Percentiles rank a stretch among this genome's conserved stretches.
Evolutionary conservation across 2,113 vertebrate genomes (phyloP).

Genomic region (Halcyon senegalensis): DNA sequence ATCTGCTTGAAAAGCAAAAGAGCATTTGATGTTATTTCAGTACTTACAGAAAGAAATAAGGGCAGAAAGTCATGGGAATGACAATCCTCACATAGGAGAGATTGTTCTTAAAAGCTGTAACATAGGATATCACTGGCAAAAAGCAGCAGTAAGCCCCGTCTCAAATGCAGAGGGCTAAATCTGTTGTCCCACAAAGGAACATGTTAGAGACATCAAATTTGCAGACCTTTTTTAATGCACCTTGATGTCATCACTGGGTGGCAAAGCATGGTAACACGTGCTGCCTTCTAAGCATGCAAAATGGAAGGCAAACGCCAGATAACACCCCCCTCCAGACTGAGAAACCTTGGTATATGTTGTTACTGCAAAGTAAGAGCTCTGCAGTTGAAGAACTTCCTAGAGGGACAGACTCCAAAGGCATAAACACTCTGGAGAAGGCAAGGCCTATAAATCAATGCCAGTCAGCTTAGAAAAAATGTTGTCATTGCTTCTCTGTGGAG

Average conservation of each 20-base stretch:
- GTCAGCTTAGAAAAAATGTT: constrained; percentile 28
- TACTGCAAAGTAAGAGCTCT: not conserved
- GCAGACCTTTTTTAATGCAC: not conserved
- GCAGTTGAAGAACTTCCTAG: not conserved
- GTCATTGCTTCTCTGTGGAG: constrained; percentile 19
- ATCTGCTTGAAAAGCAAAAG: constrained; percentile 1
- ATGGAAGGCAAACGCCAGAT: not conserved
- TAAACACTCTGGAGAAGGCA: not conserved
- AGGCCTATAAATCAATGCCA: constrained; percentile 5
- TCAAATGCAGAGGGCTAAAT: not conserved
- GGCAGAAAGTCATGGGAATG: not conserved
- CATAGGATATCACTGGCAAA: not conserved
- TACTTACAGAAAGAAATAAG: not conserved
- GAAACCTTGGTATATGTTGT: not conserved
- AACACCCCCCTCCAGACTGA: not conserved
- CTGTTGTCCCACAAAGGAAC: not conserved
- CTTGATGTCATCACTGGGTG: not conserved
- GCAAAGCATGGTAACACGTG: not conserved
- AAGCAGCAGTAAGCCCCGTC: not conserved
- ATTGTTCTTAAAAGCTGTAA: not conserved
- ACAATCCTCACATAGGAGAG: not conserved
- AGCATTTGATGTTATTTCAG: not conserved
- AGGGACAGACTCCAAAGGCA: not conserved
- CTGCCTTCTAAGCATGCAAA: not conserved
- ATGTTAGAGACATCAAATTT: not conserved